phyloP scores from a whole-genome alignment of 2,888 invertebrate genomes.

The Lasioglossum leucozonium region DNA sequence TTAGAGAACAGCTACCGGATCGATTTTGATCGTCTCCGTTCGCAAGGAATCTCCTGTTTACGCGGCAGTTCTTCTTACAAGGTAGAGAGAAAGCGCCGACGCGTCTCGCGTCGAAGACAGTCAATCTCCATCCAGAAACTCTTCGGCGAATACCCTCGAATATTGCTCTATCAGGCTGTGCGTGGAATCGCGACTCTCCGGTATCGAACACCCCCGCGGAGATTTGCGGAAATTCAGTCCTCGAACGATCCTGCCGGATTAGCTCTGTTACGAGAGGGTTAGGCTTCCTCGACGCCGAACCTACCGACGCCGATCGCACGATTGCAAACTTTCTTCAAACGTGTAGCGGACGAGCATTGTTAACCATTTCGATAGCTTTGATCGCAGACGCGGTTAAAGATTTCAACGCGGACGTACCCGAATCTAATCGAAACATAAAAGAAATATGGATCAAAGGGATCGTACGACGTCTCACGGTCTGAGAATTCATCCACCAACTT shows the following conservation, averaged over 20 bases:
- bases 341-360: background rate
- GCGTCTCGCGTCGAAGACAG: slow-evolving; percentile 32
- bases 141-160: slow-evolving; percentile 15
- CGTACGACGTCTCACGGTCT: background rate
- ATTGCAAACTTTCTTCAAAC: background rate
- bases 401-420: background rate
- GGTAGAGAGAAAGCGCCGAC: slow-evolving; percentile 49
- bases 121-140: slow-evolving; percentile 8
- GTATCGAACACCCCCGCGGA: slow-evolving; percentile 18
- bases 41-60: slow-evolving; percentile 18
- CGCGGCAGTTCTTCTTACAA: slow-evolving; percentile 36
- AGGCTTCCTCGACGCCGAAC: background rate
- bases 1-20: background rate
- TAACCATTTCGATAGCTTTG: background rate
- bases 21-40: slow-evolving; percentile 33
- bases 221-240: slow-evolving; percentile 27
- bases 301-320: background rate
- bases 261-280: slow-evolving; percentile 1
- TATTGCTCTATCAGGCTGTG: slow-evolving; percentile 25
- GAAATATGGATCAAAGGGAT: background rate
- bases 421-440: background rate
- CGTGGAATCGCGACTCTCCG: slow-evolving; percentile 18
- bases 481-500: background rate
- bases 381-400: background rate
- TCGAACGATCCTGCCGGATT: background rate